phyloP scores from a whole-genome alignment of 2,888 invertebrate genomes.

The Napeogenes inachia region DNA sequence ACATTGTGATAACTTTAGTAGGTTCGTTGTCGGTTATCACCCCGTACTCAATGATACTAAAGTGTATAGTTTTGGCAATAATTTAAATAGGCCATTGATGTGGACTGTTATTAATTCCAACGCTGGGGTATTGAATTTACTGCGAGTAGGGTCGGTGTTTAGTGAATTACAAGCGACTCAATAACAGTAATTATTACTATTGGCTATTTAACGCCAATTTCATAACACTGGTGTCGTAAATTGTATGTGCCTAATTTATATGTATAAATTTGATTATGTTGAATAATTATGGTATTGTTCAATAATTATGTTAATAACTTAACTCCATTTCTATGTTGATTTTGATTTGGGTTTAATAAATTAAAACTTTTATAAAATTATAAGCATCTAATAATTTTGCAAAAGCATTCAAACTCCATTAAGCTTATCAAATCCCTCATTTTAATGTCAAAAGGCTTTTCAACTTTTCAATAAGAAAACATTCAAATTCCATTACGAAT shows the following conservation, averaged over 20 bases:
- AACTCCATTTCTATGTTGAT: background rate
- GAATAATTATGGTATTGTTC: background rate
- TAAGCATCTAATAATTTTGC: conserved; percentile 23
- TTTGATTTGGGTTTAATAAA: background rate
- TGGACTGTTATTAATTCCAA: conserved; percentile 54
- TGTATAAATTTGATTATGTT: background rate
- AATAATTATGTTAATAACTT: background rate
- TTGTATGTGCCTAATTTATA: conserved; percentile 1
- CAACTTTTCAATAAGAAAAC: conserved; percentile 69
- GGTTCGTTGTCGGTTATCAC: conserved; percentile 43
- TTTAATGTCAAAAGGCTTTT: conserved; percentile 29
- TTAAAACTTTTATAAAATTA: conserved; percentile 3
- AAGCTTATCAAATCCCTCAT: conserved; percentile 58
- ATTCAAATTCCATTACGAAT: conserved; percentile 59
- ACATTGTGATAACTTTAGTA: conserved; percentile 66
- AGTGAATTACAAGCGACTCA: conserved; percentile 58
- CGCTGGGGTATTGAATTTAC: conserved; percentile 65
- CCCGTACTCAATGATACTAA: conserved; percentile 56
- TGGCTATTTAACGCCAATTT: conserved; percentile 14
- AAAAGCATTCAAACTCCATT: conserved; percentile 39
- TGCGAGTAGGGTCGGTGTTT: conserved; percentile 52
- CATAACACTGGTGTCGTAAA: conserved; percentile 10
- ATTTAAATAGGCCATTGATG: conserved; percentile 64
- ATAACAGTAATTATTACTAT: conserved; percentile 25
- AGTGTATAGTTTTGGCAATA: conserved; percentile 64